A percentile compares a stretch with the other conserved stretches of the same genome.
phyloP scores from a whole-genome alignment of 2,113 vertebrate species.

The Ahaetulla prasina region DNA sequence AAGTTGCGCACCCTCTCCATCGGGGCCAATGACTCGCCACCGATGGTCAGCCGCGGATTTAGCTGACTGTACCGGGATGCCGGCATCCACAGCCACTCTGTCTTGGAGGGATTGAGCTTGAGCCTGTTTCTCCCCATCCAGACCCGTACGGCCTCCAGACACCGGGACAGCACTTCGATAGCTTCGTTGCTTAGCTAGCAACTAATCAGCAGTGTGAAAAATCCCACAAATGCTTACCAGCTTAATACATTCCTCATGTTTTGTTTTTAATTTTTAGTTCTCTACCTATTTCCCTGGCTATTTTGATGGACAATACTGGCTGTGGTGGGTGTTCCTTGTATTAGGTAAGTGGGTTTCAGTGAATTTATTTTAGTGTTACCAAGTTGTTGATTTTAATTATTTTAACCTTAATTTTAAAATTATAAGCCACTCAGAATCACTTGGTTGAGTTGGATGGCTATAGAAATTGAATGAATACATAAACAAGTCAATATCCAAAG shows the following conservation, averaged over 20 bases:
- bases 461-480: background rate
- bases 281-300: conserved; percentile 97
- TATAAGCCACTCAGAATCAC: background rate
- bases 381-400: background rate
- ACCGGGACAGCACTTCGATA: too few species aligned
- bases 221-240: background rate
- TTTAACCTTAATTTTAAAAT: background rate
- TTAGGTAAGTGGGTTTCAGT: conserved; percentile 81
- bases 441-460: background rate
- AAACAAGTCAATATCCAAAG: background rate
- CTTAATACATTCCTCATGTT: background rate
- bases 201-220: background rate
- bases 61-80: too few species aligned
- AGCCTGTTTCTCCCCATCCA: too few species aligned
- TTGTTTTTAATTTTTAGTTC: conserved; percentile 72
- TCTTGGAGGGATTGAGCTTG: too few species aligned
- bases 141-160: too few species aligned
- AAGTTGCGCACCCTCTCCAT: too few species aligned
- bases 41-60: too few species aligned
- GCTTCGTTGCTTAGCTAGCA: too few species aligned
- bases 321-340: conserved; percentile 98
- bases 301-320: conserved; percentile 98
- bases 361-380: background rate
- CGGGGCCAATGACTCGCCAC: too few species aligned
- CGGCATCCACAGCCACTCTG: too few species aligned